A percentile compares a stretch with the other conserved stretches of the same genome.
Conservation (phyloP, 2,113 vertebrate species). For the Arizona elegans region DNA sequence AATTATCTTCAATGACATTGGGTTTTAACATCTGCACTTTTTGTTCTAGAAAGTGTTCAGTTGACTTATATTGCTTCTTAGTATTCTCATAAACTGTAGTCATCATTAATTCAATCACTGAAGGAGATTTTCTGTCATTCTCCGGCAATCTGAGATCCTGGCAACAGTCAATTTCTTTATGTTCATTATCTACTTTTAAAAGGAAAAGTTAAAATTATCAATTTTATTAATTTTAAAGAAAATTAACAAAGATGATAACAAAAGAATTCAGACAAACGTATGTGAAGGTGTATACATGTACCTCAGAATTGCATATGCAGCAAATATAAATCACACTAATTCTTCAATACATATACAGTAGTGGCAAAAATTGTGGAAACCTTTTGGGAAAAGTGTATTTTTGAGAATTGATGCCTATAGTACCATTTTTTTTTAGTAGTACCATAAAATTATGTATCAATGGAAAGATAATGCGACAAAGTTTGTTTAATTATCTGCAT, state of each 20-base stretch:
- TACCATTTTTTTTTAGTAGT: too few species aligned
- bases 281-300: background rate
- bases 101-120: conserved; percentile 39
- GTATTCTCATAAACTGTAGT: conserved; percentile 44
- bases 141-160: conserved; percentile 42
- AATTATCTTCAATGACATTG: background rate
- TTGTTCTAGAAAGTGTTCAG: conserved; percentile 30
- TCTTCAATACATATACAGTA: background rate
- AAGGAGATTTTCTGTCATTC: conserved; percentile 41
- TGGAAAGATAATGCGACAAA: too few species aligned
- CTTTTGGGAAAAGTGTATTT: too few species aligned
- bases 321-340: background rate
- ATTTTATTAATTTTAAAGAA: background rate
- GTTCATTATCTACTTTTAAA: conserved; percentile 44
- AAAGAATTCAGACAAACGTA: background rate
- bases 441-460: too few species aligned
- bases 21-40: conserved; percentile 9
- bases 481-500: too few species aligned
- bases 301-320: background rate
- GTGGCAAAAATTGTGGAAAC: too few species aligned
- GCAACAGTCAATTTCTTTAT: conserved; percentile 29
- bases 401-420: too few species aligned
- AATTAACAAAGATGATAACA: background rate
- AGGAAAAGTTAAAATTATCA: background rate
- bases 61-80: conserved; percentile 20